Evolutionary conservation across 2,113 vertebrate species (phyloP), one percentile per base, ranked within the genome.

Genomic region (Aleadryas rufinucha): DNA sequence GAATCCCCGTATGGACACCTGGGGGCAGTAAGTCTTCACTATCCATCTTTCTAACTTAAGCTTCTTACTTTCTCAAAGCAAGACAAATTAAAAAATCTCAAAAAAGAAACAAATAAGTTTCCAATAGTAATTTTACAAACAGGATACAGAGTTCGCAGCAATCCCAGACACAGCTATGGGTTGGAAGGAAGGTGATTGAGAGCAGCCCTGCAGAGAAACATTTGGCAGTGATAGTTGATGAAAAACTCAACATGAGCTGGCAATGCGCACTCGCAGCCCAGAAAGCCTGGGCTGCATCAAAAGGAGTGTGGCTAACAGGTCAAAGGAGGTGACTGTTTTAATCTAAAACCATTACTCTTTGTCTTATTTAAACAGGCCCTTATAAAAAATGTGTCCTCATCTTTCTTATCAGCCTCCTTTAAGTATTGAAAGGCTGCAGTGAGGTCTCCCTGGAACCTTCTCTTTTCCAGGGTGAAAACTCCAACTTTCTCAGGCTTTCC

Each of bases 1-100:
- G 59, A 91, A 79, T 86, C 41, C 37, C 59, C 44, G 13, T 57
- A 56, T 30, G 85, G 68, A 96, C 95, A 95, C 92, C 59, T 87
- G 97, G 75, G 89, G 96, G 95, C 95, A 97, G 91, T 93, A 96
- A 66, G 39, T 89, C 66, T 90, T 97, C 79, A 91, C 41, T 50
- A 9, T 66, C 39, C 17, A 2, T 53, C 54, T 60, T 60, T 89
- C 50, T 89, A 90, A 88, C 70, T 84, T 49, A 63, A 1, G 4
- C 13, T 91, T 56, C n/a, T 93, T 72, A 50, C 50, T 96, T 24
- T 89, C 75, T 94, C 42, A 44, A 82, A 92, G 59, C n/a, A 89
- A 93, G 61, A 42, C 15, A 79, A 57, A 28, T 41, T 59, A 56
- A 64, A 56, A 81, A 35, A 49, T 41, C 54, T 89, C 31, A 30